phyloP scores from a whole-genome alignment of 2,888 invertebrate genomes.

The Agrotis puta region DNA sequence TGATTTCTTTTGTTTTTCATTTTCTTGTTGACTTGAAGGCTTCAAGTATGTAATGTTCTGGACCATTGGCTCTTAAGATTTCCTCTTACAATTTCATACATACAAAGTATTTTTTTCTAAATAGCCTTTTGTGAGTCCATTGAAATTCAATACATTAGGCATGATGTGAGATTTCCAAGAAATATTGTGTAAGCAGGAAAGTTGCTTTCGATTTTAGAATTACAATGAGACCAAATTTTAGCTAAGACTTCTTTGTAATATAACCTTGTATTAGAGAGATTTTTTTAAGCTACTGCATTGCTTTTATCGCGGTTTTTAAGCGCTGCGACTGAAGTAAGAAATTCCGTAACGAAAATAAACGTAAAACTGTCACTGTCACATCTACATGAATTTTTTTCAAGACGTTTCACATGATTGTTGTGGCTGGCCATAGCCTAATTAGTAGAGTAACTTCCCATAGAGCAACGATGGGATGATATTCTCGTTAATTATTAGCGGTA shows the following conservation, averaged over 20 bases:
- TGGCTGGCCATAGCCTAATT: too few relatives aligned
- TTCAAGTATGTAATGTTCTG: conserved; percentile 69
- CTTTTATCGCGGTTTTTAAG: too few relatives aligned
- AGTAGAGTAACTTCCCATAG: too few relatives aligned
- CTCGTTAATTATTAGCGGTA: too few relatives aligned
- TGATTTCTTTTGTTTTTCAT: conserved; percentile 72
- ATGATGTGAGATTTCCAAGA: conserved; percentile 38
- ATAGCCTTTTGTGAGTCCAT: conserved; percentile 55
- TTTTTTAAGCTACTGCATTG: too few relatives aligned
- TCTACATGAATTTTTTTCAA: too few relatives aligned
- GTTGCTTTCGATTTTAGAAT: not conserved
- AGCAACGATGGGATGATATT: too few relatives aligned
- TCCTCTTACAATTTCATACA: conserved; percentile 64
- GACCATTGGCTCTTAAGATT: conserved; percentile 67
- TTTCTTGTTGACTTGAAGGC: conserved; percentile 63
- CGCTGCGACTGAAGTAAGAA: too few relatives aligned
- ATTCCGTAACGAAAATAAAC: too few relatives aligned
- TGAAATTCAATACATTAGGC: conserved; percentile 62
- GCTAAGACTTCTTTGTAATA: not conserved
- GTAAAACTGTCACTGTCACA: too few relatives aligned
- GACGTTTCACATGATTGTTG: too few relatives aligned
- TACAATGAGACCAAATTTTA: not conserved
- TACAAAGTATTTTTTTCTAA: conserved; percentile 60
- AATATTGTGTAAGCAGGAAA: conserved; percentile 18
- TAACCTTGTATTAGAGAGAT: not conserved